Conservation (phyloP, 2,888 invertebrate genomes). For the Candidula unifasciata region DNA sequence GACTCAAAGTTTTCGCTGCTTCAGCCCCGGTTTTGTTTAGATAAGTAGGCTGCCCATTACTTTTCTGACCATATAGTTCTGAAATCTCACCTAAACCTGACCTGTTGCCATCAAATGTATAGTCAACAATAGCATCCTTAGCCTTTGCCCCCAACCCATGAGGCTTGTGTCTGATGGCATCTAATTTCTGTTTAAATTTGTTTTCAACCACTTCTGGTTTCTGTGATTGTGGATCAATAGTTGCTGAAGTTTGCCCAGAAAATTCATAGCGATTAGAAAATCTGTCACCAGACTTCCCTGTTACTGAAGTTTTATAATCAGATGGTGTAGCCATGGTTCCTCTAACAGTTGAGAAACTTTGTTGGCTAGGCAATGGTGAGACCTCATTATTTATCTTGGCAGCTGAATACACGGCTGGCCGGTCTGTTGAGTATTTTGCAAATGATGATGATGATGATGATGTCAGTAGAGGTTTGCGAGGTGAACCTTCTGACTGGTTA, state of each 20-base stretch:
- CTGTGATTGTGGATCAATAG: background rate
- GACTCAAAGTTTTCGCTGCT: slow-evolving; percentile 65
- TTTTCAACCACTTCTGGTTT: slow-evolving; percentile 61
- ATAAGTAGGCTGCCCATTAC: slow-evolving; percentile 69
- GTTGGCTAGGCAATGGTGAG: too few species aligned
- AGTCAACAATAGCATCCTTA: slow-evolving; percentile 60
- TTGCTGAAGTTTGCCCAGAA: background rate
- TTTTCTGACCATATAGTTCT: background rate
- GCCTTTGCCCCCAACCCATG: slow-evolving; percentile 55
- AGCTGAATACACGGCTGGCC: slow-evolving; percentile 30
- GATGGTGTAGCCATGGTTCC: background rate
- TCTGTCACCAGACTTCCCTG: background rate
- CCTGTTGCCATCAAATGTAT: slow-evolving; percentile 62
- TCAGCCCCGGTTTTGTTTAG: slow-evolving; percentile 70
- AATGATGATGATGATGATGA: background rate
- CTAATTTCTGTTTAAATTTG: slow-evolving; percentile 59
- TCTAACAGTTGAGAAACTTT: background rate
- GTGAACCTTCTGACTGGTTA: background rate
- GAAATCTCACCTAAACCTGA: slow-evolving; percentile 58
- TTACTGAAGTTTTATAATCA: background rate
- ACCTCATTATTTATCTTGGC: background rate
- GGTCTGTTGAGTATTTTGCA: background rate
- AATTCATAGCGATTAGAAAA: background rate
- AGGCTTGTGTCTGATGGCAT: slow-evolving; percentile 50
- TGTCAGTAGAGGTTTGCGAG: background rate